Evolutionary conservation across 2,797 vertebrate species (phyloP).

Genomic region (Protosalanx chinensis): DNA sequence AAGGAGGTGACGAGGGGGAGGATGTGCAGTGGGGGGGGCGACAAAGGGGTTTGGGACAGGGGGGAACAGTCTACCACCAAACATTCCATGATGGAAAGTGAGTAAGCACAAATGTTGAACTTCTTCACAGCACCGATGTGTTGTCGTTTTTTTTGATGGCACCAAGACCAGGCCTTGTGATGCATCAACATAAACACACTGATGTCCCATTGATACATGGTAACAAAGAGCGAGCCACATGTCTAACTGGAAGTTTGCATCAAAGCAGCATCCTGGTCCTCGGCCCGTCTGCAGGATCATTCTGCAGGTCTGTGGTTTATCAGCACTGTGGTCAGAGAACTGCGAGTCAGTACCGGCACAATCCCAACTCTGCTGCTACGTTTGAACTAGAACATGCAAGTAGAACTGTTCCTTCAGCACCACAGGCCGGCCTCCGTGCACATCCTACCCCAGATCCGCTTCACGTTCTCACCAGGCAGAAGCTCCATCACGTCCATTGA

Average conservation of each 20-base stretch:
- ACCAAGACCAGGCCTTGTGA: not conserved
- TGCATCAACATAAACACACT: too few relatives aligned
- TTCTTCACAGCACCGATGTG: not conserved
- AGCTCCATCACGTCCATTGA: too few relatives aligned
- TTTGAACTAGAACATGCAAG: too few relatives aligned
- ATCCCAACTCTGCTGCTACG: not conserved
- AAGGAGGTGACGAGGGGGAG: not conserved
- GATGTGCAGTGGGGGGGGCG: not conserved
- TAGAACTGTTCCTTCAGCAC: slow-evolving; percentile 64
- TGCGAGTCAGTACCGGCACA: not conserved
- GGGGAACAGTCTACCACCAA: slow-evolving; percentile 34
- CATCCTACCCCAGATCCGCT: not conserved
- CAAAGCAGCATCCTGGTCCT: not conserved
- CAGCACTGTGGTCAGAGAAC: not conserved
- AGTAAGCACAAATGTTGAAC: too few relatives aligned
- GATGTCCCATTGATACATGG: too few relatives aligned
- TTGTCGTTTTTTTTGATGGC: not conserved
- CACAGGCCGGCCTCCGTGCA: slow-evolving; percentile 12
- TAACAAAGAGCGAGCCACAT: not conserved
- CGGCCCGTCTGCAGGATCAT: not conserved
- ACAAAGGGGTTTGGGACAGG: not conserved
- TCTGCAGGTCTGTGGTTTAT: not conserved
- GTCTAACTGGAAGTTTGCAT: not conserved
- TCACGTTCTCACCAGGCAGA: too few relatives aligned
- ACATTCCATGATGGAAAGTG: not conserved